A percentile compares a stretch with the other conserved stretches of the same genome.
These are phyloP conservation scores for Prunella fulvescens DNA, from an alignment of 2,113 vertebrate species.

Conservation along the genomic window DNA sequence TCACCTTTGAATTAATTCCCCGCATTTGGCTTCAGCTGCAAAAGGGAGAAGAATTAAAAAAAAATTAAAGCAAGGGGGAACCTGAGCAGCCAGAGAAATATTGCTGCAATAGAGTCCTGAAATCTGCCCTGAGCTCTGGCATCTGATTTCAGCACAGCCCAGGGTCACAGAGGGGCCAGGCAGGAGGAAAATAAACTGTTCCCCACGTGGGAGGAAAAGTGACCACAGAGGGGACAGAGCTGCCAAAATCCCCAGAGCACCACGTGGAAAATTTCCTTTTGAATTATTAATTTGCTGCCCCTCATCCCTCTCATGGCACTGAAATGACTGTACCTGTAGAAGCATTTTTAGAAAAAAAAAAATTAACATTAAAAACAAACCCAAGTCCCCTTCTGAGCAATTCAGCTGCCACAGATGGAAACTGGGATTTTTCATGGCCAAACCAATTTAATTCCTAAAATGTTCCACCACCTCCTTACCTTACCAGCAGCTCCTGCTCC, in stretches of 20 bases:
- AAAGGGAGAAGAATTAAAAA: not conserved
- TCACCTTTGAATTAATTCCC: not conserved
- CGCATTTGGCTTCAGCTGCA: not conserved
- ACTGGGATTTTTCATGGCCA: not conserved
- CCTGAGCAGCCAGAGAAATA: not conserved
- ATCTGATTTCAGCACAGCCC: not conserved
- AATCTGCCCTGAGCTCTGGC: not conserved
- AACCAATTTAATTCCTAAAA: not conserved
- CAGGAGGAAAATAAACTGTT: not conserved
- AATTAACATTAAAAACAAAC: not conserved
- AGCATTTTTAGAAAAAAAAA: fast-evolving
- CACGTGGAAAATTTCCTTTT: not conserved
- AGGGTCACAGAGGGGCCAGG: not conserved
- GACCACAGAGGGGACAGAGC: not conserved
- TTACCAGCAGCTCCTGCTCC: not conserved
- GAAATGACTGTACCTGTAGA: not conserved
- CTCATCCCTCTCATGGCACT: not conserved
- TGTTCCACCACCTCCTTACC: fast-evolving
- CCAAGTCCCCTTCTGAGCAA: not conserved
- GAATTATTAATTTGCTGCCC: not conserved
- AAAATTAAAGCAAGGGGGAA: not conserved
- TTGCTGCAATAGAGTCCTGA: not conserved
- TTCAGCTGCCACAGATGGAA: not conserved
- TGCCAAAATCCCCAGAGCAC: not conserved
- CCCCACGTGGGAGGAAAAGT: not conserved